phyloP scores from a whole-genome alignment of 2,797 vertebrate genomes.

The Perodicticus potto region DNA sequence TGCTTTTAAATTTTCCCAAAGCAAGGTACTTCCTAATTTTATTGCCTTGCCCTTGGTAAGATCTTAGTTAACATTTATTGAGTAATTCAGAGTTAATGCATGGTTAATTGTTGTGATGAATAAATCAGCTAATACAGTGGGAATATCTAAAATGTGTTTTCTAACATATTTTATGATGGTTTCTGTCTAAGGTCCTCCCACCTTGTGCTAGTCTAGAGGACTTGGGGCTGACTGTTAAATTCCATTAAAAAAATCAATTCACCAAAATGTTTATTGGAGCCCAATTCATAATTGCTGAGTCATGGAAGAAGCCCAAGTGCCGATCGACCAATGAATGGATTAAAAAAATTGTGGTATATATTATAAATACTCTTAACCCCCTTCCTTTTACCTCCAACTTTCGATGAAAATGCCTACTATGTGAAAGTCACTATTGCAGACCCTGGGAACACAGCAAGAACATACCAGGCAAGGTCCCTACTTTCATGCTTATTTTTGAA shows the following conservation, averaged over 20 bases:
- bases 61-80: background rate
- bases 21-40: background rate
- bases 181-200: background rate
- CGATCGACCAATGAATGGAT: too few species aligned
- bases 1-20: slow-evolving; percentile 37
- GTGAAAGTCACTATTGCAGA: background rate
- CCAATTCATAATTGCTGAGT: too few species aligned
- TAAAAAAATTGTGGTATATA: too few species aligned
- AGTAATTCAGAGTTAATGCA: background rate
- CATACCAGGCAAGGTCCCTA: background rate
- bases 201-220: background rate
- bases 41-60: background rate
- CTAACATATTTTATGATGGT: background rate
- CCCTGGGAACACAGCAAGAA: background rate
- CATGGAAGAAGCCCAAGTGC: too few species aligned
- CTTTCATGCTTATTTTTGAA: background rate
- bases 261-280: too few species aligned
- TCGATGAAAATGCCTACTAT: background rate
- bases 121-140: background rate
- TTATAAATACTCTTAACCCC: too few species aligned
- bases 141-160: background rate
- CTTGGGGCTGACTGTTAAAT: background rate
- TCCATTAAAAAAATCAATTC: background rate
- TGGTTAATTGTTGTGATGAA: background rate
- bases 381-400: background rate